Evolutionary conservation across 2,888 invertebrate species (phyloP).

Genomic region (Lacanobia wlatinum): DNA sequence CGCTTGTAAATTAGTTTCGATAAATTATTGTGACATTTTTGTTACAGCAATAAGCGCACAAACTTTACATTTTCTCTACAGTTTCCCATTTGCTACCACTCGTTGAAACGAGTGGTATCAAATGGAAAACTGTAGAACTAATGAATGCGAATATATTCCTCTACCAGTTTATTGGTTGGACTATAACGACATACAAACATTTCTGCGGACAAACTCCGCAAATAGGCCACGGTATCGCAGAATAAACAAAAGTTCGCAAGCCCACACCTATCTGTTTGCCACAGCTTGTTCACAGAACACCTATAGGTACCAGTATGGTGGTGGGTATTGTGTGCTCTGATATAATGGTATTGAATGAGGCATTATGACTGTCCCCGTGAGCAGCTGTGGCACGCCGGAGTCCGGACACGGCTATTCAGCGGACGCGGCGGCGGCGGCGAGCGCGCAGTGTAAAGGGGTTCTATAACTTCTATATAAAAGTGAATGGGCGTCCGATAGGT

Average conservation of each 20-base stretch:
- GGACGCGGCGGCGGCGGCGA: slow-evolving; percentile 29
- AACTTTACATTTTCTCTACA: background rate
- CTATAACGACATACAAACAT: background rate
- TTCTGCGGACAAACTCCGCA: slow-evolving; percentile 23
- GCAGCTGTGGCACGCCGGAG: slow-evolving; percentile 51
- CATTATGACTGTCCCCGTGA: slow-evolving; percentile 49
- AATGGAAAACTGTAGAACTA: background rate
- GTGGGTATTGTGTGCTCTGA: slow-evolving; percentile 25
- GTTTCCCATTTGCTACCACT: too few species aligned
- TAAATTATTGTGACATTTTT: background rate
- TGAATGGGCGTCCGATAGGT: slow-evolving; percentile 13
- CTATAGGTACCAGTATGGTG: slow-evolving; percentile 2
- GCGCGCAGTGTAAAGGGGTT: slow-evolving; percentile 47
- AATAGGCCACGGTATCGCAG: slow-evolving; percentile 43
- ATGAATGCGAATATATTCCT: background rate
- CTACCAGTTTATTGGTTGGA: background rate
- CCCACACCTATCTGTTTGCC: slow-evolving; percentile 53
- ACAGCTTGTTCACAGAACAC: slow-evolving; percentile 18
- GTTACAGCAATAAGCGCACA: background rate
- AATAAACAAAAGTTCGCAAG: slow-evolving; percentile 53
- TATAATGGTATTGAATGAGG: slow-evolving; percentile 54
- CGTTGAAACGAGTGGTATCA: too few species aligned
- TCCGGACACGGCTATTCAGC: slow-evolving; percentile 59
- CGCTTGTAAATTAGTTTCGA: background rate
- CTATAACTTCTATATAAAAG: slow-evolving; percentile 51